Base-by-base conservation (phyloP, 2,113 vertebrate genomes). In the Labeo catla region DNA sequence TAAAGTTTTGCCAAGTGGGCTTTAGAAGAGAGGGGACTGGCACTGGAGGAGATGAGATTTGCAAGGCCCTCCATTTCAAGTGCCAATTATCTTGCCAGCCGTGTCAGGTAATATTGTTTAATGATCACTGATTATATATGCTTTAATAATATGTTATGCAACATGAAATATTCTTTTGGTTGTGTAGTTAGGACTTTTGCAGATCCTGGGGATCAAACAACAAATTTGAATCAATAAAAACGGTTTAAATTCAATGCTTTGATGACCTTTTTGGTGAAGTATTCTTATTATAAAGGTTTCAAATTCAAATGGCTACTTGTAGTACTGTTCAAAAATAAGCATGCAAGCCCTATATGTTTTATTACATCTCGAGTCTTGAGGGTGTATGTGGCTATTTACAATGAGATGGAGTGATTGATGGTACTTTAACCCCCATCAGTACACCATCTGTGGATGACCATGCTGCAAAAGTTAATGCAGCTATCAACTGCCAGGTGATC, bases 31-130 rank as follows among this genome's bases (percentile, higher is more conserved):
- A 77, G 15, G 23, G 34, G 28, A 34, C 1, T 77, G 12, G 28
- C 15, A 54, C n/a, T 36, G 15, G 28, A 77, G 74, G 49, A 77
- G 23, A 77, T 77, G 23, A 77, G 21, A 13, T 77, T 76, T 52
- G 6, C 47, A 52, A 52, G 23, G 23, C 23, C 49, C 47, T 77
- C 49, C 6, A 34, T 76, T 76, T 49, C 12, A 28, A 10, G 74
- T 36, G 49, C 68, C 36, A 39, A 43, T 72, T 72, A 39, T 43
- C 36, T 72, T 72, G 16, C 68, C 36, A 70, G 66, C 39, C 11
- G 66, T 6, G 11, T 16, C 66, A 72, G 59, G 6, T 68, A 36
- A 61, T 7, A 61, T 68, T 16, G 12, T 68, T 68, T 36, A 68
- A 68, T 68, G 28, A 63, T 63, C 3, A 63, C 1, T 63, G 23